Percentiles rank a stretch among this genome's conserved stretches.
Conservation (phyloP, 2,888 invertebrate genomes). For the Reticulitermes lucifugus region DNA sequence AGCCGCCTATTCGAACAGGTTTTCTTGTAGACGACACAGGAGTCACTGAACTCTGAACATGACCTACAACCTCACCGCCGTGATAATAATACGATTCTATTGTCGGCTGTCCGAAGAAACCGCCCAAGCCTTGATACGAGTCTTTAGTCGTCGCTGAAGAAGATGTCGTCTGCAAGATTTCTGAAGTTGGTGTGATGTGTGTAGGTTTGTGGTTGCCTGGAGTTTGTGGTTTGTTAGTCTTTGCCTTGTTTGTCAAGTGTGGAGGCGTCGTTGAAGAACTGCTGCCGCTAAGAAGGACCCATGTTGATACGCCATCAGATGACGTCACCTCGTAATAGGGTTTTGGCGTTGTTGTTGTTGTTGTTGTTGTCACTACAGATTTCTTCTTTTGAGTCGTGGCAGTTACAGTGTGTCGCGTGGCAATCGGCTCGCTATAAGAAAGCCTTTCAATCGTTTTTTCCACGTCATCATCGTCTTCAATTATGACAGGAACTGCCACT, state of each 20-base stretch:
- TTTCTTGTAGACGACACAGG: slow-evolving; percentile 41
- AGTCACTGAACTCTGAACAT: neutral
- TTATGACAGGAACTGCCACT: slow-evolving; percentile 73
- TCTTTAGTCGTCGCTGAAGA: neutral
- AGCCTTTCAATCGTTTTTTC: slow-evolving; percentile 40
- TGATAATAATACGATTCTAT: neutral
- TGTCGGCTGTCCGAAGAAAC: too few species aligned
- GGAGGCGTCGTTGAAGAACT: slow-evolving; percentile 54
- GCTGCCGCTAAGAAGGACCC: slow-evolving; percentile 75
- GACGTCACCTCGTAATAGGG: slow-evolving; percentile 57
- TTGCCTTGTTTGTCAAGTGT: neutral
- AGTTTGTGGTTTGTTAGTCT: slow-evolving; percentile 49
- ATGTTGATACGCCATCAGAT: slow-evolving; percentile 77
- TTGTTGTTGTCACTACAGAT: neutral
- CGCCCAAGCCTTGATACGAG: too few species aligned
- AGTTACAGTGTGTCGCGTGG: neutral
- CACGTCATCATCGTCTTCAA: slow-evolving; percentile 65
- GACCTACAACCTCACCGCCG: neutral
- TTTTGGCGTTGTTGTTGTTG: slow-evolving; percentile 63
- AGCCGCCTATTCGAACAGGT: neutral
- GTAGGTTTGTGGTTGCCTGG: slow-evolving; percentile 38
- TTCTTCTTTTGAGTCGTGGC: neutral
- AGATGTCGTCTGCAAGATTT: neutral
- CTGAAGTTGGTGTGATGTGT: neutral
- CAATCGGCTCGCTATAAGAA: neutral